Evolutionary conservation across 2,113 vertebrate species (phyloP).

Genomic region (Macquaria ambigua): DNA sequence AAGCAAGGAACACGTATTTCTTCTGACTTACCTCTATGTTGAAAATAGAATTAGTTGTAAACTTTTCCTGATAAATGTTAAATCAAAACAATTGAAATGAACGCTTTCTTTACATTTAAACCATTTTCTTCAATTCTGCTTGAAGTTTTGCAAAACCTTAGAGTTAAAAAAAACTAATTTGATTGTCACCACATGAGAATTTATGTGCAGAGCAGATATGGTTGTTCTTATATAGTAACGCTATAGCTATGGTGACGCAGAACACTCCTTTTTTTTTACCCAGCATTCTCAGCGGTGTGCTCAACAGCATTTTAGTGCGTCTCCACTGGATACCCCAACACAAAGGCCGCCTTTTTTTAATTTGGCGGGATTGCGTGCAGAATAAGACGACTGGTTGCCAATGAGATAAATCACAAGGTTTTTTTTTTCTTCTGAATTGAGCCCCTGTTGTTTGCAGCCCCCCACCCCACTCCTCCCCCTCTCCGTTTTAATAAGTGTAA

Average conservation of each 20-base stretch:
- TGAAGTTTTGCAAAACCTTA: neutral
- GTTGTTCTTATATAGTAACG: neutral
- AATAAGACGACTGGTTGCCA: slow-evolving; percentile 35
- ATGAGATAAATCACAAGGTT: slow-evolving; percentile 40
- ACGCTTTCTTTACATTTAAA: neutral
- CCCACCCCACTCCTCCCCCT: neutral
- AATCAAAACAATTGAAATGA: neutral
- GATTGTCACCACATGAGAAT: neutral
- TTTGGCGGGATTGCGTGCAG: slow-evolving; percentile 33
- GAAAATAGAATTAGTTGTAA: neutral
- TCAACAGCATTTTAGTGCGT: neutral
- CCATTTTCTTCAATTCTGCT: neutral
- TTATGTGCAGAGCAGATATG: neutral
- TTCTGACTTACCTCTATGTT: neutral
- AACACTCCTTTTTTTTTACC: neutral
- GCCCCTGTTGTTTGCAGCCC: slow-evolving; percentile 44
- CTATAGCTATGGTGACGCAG: neutral
- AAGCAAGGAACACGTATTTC: neutral
- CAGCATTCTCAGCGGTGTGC: neutral
- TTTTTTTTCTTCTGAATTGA: slow-evolving; percentile 18
- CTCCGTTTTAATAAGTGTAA: slow-evolving; percentile 70
- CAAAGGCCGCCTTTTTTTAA: slow-evolving; percentile 1
- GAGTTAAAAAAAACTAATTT: neutral
- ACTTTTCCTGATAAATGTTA: no score
- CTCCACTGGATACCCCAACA: neutral